Evolutionary conservation across 2,888 invertebrate species (phyloP).

Genomic region (Diaprepes abbreviatus): DNA sequence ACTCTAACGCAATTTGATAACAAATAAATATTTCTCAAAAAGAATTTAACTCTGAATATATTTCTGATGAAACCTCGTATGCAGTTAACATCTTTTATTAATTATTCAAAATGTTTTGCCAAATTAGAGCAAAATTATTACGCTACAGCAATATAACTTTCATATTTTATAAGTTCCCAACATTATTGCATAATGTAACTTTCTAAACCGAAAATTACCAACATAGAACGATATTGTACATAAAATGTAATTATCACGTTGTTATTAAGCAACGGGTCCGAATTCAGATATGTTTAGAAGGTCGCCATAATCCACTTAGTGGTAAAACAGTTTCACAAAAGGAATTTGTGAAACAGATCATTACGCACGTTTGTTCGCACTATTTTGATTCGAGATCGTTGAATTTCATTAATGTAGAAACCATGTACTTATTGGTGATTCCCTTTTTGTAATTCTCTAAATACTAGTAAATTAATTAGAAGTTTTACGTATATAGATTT

Average conservation of each 20-base stretch:
- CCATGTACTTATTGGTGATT: too few relatives aligned
- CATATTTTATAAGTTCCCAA: neutral
- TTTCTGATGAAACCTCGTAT: too few relatives aligned
- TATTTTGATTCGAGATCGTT: slow-evolving; percentile 1
- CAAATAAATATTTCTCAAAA: too few relatives aligned
- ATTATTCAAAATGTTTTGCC: too few relatives aligned
- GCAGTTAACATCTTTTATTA: too few relatives aligned
- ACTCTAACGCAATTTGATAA: too few relatives aligned
- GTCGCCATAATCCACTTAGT: slow-evolving; percentile 18
- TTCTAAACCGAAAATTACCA: slow-evolving; percentile 3
- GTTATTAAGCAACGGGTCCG: slow-evolving; percentile 15
- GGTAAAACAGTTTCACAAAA: slow-evolving; percentile 21
- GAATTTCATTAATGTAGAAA: neutral
- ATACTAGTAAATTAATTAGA: neutral
- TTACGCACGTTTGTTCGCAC: slow-evolving; percentile 17
- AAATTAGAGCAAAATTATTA: too few relatives aligned
- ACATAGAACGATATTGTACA: slow-evolving; percentile 13
- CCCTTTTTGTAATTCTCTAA: neutral
- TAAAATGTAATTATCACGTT: slow-evolving; percentile 16
- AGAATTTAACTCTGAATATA: too few relatives aligned
- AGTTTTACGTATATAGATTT: too few relatives aligned
- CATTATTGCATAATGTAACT: neutral
- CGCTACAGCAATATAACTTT: neutral
- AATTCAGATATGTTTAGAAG: slow-evolving; percentile 14
- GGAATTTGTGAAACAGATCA: slow-evolving; percentile 13